Conservation (phyloP, 2,797 vertebrate species). For the Masticophis lateralis region DNA sequence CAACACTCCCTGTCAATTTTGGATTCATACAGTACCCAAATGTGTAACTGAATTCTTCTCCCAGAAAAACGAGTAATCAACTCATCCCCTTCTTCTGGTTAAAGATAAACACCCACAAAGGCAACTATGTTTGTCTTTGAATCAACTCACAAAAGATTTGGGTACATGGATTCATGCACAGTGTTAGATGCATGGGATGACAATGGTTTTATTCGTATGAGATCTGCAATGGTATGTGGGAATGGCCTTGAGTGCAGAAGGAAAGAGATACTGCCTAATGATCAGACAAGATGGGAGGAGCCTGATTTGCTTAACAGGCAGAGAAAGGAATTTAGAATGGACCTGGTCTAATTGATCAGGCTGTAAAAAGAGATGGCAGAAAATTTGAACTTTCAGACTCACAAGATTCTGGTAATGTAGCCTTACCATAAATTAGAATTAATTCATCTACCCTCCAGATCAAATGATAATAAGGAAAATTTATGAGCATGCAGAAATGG, state of each 20-base stretch:
- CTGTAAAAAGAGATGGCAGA: neutral
- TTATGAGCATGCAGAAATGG: no score
- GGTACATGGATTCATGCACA: no score
- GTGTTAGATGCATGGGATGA: neutral
- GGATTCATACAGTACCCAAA: neutral
- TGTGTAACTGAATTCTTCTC: neutral
- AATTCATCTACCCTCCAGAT: neutral
- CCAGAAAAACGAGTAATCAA: neutral
- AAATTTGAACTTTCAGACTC: neutral
- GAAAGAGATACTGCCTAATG: neutral
- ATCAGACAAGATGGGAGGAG: neutral
- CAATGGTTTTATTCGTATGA: neutral
- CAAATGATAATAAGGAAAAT: no score
- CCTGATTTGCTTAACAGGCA: neutral
- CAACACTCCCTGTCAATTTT: neutral
- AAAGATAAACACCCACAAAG: neutral
- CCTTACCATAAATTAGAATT: neutral
- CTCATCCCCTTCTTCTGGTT: neutral
- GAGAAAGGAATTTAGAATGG: neutral
- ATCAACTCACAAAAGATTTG: neutral
- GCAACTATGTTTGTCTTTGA: neutral
- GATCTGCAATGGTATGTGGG: neutral
- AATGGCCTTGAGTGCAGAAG: neutral
- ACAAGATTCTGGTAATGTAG: neutral
- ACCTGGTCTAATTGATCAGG: neutral